Base-by-base conservation (phyloP, 2,888 invertebrate genomes). In the Agonopterix alstromeriana region DNA sequence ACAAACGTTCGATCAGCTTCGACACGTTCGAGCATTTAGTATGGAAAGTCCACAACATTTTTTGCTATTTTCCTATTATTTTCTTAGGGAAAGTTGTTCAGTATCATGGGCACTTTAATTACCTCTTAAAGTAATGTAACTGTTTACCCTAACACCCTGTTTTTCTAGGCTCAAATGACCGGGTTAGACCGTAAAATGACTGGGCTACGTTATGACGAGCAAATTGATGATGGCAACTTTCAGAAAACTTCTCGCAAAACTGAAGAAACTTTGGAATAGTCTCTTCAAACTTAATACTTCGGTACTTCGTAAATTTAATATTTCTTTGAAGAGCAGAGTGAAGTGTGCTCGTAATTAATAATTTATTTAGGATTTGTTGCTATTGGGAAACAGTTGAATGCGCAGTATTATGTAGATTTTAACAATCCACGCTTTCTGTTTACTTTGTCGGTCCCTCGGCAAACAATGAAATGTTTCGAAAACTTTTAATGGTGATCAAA, bases 401-500 rank as follows among this genome's bases (percentile, higher is more conserved):
- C 14, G 14, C 40, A n/a, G 42, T 42, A 42, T 11, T 40, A 40
- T n/a, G 42, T 11, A 42, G 42, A 38, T 42, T 12, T 10, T 42
- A 12, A 42, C 10, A 42, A 9, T 42, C 42, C n/a, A 8, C 14
- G 42, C n/a, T 42, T 42, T 12, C 38, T 38, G 52, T 46, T 46
- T 40, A 40, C 12, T 9, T 7, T 38, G 17, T 10, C 38, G 56
- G 65, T 58, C 67, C 56, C 61, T 68, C 64, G 48, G 56, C 61
- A 73, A 75, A 78, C 73, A 78, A 70, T 63, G 35, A 62, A 65
- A 73, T 71, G 77, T 79, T 82, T 74, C 73, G 59, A 66, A 73
- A 83, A 83, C 77, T 84, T 84, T 82, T 83, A 83, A 84, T 84
- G 77, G 78, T 68, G 70, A 81, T 80, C 80, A 83, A 83, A 83